A percentile compares a stretch with the other conserved stretches of the same genome.
Evolutionary conservation across 2,888 invertebrate genomes (phyloP).

Genomic region (Macrosoma leucophasiata): DNA sequence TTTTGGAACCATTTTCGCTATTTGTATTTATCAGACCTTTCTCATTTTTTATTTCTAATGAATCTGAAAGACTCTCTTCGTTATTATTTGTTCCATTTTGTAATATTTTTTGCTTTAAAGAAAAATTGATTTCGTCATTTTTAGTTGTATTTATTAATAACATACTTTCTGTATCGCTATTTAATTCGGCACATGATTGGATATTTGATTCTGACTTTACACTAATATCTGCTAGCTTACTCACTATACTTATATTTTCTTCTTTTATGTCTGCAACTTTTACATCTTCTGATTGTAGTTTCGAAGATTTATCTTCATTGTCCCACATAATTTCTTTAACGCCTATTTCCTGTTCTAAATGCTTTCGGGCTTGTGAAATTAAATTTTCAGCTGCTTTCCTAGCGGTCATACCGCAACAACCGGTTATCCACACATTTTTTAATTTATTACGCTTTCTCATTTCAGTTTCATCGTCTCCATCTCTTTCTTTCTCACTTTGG

Average conservation of each 20-base stretch:
- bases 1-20: neutral
- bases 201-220: too few species aligned
- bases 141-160: too few species aligned
- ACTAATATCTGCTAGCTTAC: too few species aligned
- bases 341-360: conserved; percentile 83
- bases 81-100: conserved; percentile 7
- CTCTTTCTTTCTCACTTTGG: conserved; percentile 85
- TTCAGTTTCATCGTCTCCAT: conserved; percentile 81
- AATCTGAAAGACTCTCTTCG: conserved; percentile 21
- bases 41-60: too few species aligned
- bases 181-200: too few species aligned
- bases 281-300: too few species aligned
- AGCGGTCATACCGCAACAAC: conserved; percentile 86
- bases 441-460: conserved; percentile 80
- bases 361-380: conserved; percentile 84
- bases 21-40: neutral
- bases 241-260: too few species aligned
- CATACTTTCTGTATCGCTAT: too few species aligned
- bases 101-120: conserved; percentile 8
- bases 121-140: neutral
- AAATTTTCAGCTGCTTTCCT: conserved; percentile 87
- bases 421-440: conserved; percentile 85
- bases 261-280: too few species aligned
- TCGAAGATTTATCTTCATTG: conserved; percentile 29
- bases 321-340: conserved; percentile 82